Evolutionary conservation across 2,113 vertebrate genomes (phyloP), one percentile per base, ranked within the genome.

Genomic region (Genyomyrus donnyi): DNA sequence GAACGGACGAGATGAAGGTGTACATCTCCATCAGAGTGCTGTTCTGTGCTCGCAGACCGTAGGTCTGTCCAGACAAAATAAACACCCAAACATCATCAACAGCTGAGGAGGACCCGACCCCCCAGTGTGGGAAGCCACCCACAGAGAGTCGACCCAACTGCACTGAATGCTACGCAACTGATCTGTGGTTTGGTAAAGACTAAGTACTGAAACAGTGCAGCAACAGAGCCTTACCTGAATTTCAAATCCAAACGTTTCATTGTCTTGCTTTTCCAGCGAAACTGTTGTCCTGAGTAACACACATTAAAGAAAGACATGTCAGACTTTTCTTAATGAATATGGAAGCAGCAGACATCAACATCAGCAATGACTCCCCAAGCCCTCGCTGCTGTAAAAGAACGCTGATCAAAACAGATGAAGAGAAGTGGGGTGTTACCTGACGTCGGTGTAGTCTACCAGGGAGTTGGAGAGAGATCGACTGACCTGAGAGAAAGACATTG

Each of bases 201-300:
- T 21, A 19, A 10, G 39, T 24, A 46, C 21, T 39, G 46, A 80
- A 88, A 27, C 48, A 66, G 21, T 9, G 35, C 15, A 5, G 15
- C 31, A 48, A 50, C 27, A 77, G 15, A 7, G 87, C 35, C 95
- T 93, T 91, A 98, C 97, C 96, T 96, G 96, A 93, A 98, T 97
- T 94, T 97, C 96, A 96, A 98, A 98, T 90, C 97, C 97, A 93
- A 97, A 98, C 0, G 91, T 92, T 93, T 96, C 96, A 90, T 95
- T 96, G 19, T 97, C 96, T 83, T 95, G 95, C 90, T 97, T 97
- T 31, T 95, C 11, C 88, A 97, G 56, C 6, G 88, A 17, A 6
- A 94, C 70, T 35, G 48, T 91, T 88, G 85, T 89, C 70, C 93
- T 93, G 80, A 74, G 19, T 3, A n/a, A 56, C 27, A 50, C 17